Conservation (phyloP, 2,113 vertebrate genomes). For the Lycocorax pyrrhopterus region DNA sequence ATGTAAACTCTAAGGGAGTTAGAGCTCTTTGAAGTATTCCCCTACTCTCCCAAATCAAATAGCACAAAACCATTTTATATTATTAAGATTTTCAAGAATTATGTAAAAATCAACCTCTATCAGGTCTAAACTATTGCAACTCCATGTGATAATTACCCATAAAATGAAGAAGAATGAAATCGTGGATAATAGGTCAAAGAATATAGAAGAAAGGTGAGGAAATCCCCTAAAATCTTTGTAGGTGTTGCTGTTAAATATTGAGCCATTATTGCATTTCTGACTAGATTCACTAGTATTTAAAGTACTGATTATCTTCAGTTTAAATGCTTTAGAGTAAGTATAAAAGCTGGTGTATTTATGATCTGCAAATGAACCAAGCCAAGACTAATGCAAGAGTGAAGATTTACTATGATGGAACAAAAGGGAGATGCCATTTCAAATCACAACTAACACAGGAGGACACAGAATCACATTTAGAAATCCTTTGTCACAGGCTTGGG, state of each 20-base stretch:
- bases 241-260: background rate
- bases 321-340: background rate
- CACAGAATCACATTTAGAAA: background rate
- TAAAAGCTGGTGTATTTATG: background rate
- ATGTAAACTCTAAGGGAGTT: background rate
- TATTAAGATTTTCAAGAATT: background rate
- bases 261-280: background rate
- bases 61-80: background rate
- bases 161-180: background rate
- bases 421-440: background rate
- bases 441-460: background rate
- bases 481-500: background rate
- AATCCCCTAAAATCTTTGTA: background rate
- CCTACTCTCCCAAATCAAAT: background rate
- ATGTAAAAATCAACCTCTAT: background rate
- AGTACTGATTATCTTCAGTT: background rate
- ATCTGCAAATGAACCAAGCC: background rate
- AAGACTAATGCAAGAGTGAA: background rate
- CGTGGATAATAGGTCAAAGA: background rate
- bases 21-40: slow-evolving; percentile 46
- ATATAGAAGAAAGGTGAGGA: background rate
- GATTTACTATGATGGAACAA: background rate
- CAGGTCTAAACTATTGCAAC: background rate
- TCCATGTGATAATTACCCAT: background rate
- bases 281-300: background rate